Evolutionary conservation across 2,113 vertebrate species (phyloP), one percentile per base, ranked within the genome.

Genomic region (Hyperoodon ampullatus): DNA sequence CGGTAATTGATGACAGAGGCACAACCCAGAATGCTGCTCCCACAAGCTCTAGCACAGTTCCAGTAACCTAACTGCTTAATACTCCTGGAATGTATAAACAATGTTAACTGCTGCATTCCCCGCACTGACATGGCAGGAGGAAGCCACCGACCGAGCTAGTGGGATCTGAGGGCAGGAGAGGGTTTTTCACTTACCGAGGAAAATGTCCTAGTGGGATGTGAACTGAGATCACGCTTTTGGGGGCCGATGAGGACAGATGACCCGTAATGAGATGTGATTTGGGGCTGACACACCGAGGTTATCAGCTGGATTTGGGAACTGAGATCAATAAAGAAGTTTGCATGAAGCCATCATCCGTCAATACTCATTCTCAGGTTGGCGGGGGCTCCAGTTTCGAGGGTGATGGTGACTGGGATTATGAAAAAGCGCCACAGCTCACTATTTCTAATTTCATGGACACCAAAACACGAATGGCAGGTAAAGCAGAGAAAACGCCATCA

Each of bases 31-130:
- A 86, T 21, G 90, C 39, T 12, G 95, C 96, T 97, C 98, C 97
- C 98, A 97, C 98, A 94, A 35, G 39, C 94, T 89, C 95, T 35
- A 87, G 33, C 96, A 87, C n/a, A 97, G 97, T 98, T 98, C 98
- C 96, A 91, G 98, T 94, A 98, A 96, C 96, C 96, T 97, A 97
- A 98, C 98, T 98, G 98, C 97, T 96, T 98, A 98, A 98, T 96
- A 92, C 97, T 97, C 98, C 97, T 97, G 98, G 98, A 99, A 99
- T 98, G 98, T 94, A 97, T 98, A 98, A 98, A 99, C 98, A 98
- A 83, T 96, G 97, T 90, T 92, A 97, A 98, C 96, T 70, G 93
- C 98, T 91, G 60, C 88, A 85, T 92, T 98, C 97, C 88, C 97
- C 96, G 28, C 81, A 68, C 88, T 53, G 97, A 97, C 95, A 92